These are phyloP conservation scores for Synanthedon vespiformis DNA, from an alignment of 2,888 invertebrate species.

Conservation along the genomic window DNA sequence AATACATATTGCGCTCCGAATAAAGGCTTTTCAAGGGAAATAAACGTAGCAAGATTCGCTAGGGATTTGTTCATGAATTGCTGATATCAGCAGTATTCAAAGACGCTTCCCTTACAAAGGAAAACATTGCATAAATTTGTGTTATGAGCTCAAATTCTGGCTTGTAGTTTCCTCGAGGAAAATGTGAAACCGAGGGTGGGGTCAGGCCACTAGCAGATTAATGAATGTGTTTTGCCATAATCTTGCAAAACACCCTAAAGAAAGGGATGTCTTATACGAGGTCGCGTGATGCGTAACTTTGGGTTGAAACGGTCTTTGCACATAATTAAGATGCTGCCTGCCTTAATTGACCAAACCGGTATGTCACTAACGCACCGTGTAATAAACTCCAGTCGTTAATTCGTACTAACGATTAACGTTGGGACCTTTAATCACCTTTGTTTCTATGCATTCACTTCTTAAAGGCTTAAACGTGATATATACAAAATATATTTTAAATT, in stretches of 20 bases:
- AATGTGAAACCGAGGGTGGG: constrained; percentile 17
- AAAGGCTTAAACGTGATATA: background rate
- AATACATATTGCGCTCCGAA: constrained; percentile 25
- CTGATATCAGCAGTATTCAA: constrained; percentile 44
- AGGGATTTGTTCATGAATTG: constrained; percentile 44
- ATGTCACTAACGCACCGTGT: constrained; percentile 1
- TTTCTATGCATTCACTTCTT: constrained; percentile 2
- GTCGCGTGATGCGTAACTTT: constrained; percentile 2
- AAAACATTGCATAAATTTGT: constrained; percentile 42
- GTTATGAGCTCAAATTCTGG: constrained; percentile 19
- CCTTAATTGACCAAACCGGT: constrained; percentile 8
- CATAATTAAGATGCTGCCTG: constrained; percentile 11
- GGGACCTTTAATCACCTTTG: constrained; percentile 4
- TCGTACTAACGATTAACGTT: constrained; percentile 2
- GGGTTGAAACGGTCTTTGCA: constrained; percentile 8
- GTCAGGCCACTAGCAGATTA: constrained; percentile 21
- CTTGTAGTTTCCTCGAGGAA: constrained; percentile 21
- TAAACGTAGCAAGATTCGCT: constrained; percentile 6
- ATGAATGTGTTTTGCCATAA: constrained; percentile 14
- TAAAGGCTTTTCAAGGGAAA: constrained; percentile 25
- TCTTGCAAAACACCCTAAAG: constrained; percentile 5
- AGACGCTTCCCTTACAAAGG: constrained; percentile 38
- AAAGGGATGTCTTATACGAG: constrained; percentile 6
- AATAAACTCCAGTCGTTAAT: constrained; percentile 4
- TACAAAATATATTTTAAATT: no score